Evolutionary conservation across 1,140 invertebrate genomes (phyloP), one percentile per base, ranked within the genome.

Genomic region (Colletes latitarsis): DNA sequence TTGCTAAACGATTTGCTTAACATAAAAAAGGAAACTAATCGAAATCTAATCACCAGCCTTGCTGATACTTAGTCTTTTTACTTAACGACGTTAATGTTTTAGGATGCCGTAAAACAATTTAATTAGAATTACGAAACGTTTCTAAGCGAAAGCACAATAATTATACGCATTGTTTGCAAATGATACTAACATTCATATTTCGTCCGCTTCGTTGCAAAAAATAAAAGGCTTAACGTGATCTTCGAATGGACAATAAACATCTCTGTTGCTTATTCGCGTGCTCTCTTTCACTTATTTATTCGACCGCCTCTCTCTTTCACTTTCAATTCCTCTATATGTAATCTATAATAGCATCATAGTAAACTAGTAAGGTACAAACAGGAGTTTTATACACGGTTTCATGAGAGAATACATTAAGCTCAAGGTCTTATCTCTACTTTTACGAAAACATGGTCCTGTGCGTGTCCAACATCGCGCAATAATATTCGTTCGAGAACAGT

Each of bases 291-390:
- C 9, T 71, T 41, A 60, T 19, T 79, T 67, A 67, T 43, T 79
- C 43, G 4, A 55, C 3, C 62, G 53, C 43, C 55, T 75, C 55
- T 39, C 52, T 55, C 39, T 55, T 41, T 63, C 58, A 64, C 71
- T 63, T 68, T 63, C 57, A 64, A 74, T 81, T 69, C 81, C 70
- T 74, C 75, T 83, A 88, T 58, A 82, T 81, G 53, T 82, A 82
- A 88, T 88, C 85, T 81, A 88, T 76, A 63, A 84, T 74, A 82
- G 86, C 77, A 64, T 74, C 82, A 69, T 85, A 82, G 86, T 86
- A 90, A 88, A 89, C 85, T 89, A 89, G 62, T 88, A 89, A 90
- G 84, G 82, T 91, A 91, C 88, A 91, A 91, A 91, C 84, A 90
- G 82, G 84, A 89, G 82, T 87, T 88, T 89, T 87, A 85, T 84